These are phyloP conservation scores for Epicauta chinensis DNA, from an alignment of 1,140 invertebrate genomes.

Conservation along the genomic window DNA sequence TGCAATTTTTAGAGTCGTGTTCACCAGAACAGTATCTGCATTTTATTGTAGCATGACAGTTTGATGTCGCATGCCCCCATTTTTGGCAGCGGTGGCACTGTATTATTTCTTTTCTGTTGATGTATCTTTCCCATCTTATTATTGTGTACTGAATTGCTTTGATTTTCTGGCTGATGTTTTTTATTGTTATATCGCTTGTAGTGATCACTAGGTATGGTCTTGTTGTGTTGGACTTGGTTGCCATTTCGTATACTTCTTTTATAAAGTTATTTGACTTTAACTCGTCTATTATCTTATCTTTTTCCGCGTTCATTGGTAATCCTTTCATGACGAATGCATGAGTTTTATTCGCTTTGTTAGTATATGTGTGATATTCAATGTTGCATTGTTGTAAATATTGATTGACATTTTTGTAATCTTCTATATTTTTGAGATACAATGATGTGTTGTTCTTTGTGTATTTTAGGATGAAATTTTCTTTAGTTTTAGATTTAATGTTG, in stretches of 20 bases:
- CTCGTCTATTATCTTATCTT: conserved; percentile 3
- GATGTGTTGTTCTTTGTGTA: too few species aligned
- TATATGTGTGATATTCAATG: too few species aligned
- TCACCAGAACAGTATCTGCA: conserved; percentile 36
- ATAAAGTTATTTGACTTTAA: neutral
- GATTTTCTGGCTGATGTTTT: conserved; percentile 16
- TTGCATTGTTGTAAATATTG: too few species aligned
- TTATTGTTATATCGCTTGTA: neutral
- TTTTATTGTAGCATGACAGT: conserved; percentile 25
- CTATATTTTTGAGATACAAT: too few species aligned
- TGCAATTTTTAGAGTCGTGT: conserved; percentile 31
- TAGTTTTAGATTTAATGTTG: too few species aligned
- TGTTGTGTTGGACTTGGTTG: neutral
- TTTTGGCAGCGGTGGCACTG: too few species aligned
- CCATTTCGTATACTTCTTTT: neutral
- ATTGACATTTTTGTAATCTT: too few species aligned
- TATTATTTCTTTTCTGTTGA: too few species aligned
- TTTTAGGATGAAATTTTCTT: too few species aligned
- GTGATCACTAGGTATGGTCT: conserved; percentile 14
- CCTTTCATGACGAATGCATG: conserved; percentile 14
- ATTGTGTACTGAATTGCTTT: conserved; percentile 32
- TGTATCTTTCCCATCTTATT: too few species aligned
- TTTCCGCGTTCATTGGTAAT: neutral
- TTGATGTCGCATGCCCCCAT: conserved; percentile 33
- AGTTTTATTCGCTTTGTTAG: conserved; percentile 7